A percentile compares a stretch with the other conserved stretches of the same genome.
phyloP scores from a whole-genome alignment of 2,113 vertebrate species.

The Xerus inauris region DNA sequence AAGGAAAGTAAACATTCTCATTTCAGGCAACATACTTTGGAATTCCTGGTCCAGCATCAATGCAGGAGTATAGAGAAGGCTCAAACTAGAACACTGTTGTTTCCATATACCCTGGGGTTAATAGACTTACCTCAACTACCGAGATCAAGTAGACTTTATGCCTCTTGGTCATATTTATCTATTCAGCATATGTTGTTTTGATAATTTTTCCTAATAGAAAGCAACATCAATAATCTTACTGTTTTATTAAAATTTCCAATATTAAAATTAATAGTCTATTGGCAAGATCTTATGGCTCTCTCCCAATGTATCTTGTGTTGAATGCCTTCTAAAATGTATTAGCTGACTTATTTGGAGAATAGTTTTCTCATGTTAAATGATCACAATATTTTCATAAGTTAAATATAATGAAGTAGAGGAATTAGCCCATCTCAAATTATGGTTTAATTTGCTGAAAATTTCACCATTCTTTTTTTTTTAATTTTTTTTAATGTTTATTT shows the following conservation, averaged over 20 bases:
- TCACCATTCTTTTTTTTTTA: too few relatives aligned
- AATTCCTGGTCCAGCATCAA: neutral
- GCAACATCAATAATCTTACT: neutral
- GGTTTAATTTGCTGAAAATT: neutral
- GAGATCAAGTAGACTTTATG: neutral
- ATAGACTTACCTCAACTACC: neutral
- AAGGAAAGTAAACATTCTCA: neutral
- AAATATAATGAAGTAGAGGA: neutral
- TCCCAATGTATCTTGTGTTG: neutral
- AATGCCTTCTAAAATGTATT: neutral
- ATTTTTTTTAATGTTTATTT: too few relatives aligned
- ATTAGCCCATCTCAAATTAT: neutral
- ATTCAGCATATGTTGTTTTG: neutral
- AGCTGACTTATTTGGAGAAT: neutral
- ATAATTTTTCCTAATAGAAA: neutral
- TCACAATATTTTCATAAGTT: neutral
- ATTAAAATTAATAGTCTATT: neutral
- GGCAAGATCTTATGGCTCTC: neutral
- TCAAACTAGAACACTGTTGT: neutral
- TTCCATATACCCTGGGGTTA: neutral
- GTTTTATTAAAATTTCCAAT: conserved; percentile 4
- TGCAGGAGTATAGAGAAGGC: neutral
- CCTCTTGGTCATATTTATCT: neutral
- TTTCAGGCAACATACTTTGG: neutral
- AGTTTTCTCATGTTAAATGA: neutral